These are phyloP conservation scores for Silurus meridionalis DNA, from an alignment of 2,113 vertebrate species.

Conservation along the genomic window DNA sequence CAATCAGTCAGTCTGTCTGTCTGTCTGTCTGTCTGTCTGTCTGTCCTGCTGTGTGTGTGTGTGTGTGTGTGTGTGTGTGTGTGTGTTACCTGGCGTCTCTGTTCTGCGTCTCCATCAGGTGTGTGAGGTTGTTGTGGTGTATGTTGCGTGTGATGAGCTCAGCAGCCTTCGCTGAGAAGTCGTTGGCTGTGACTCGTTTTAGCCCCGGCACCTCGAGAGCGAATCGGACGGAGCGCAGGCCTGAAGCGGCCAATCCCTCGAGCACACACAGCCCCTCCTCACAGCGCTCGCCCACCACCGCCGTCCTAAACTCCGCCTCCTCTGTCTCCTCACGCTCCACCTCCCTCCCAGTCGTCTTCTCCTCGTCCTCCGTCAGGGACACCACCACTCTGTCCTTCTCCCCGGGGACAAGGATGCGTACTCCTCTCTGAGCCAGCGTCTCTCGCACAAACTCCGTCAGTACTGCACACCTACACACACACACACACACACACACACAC, in stretches of 20 bases:
- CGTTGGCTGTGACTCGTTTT: conserved; percentile 80
- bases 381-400: conserved; percentile 76
- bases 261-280: conserved; percentile 81
- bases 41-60: not conserved
- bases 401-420: conserved; percentile 80
- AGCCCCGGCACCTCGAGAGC: conserved; percentile 88
- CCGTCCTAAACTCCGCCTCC: conserved; percentile 51
- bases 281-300: conserved; percentile 71
- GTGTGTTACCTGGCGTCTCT: conserved; percentile 82
- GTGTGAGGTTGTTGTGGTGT: conserved; percentile 75
- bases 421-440: conserved; percentile 76
- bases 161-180: conserved; percentile 80
- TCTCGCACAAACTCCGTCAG: conserved; percentile 86
- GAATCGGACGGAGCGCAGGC: conserved; percentile 88
- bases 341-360: conserved; percentile 48
- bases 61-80: not conserved
- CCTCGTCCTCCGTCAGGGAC: conserved; percentile 66
- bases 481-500: not conserved
- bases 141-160: conserved; percentile 80
- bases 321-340: conserved; percentile 54
- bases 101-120: conserved; percentile 79
- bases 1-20: not conserved
- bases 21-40: not conserved
- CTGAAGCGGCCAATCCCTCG: conserved; percentile 88
- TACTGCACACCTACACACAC: conserved; percentile 81